A percentile compares a stretch with the other conserved stretches of the same genome.
These are phyloP conservation scores for Mythimna ferrago DNA, from an alignment of 2,888 invertebrate genomes.

Conservation along the genomic window DNA sequence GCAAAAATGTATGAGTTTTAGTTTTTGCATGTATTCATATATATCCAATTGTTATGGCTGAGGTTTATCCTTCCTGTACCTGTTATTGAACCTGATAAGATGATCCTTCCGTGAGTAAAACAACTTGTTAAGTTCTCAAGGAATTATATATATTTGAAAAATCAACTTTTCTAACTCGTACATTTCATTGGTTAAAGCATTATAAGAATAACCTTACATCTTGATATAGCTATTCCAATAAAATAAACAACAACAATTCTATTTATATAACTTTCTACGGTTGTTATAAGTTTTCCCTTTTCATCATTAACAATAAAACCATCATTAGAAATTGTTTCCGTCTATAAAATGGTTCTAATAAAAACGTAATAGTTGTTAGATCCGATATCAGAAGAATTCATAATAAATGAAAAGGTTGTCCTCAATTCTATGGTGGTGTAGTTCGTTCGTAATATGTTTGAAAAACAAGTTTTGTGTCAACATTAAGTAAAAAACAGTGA, in stretches of 20 bases:
- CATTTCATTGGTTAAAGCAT: not conserved
- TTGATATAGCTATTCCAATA: not conserved
- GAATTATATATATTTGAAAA: not conserved
- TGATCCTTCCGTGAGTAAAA: not conserved
- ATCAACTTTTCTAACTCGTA: not conserved
- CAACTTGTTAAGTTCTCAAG: not conserved
- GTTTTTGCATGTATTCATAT: not conserved
- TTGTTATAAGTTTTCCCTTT: constrained; percentile 36
- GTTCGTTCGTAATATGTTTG: constrained; percentile 49
- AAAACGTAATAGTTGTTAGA: constrained; percentile 34
- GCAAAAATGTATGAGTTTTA: not conserved
- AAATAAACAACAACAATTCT: constrained; percentile 25
- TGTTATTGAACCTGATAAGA: not conserved
- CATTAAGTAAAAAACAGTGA: constrained; percentile 61
- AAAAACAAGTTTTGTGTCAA: constrained; percentile 64
- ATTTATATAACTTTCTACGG: constrained; percentile 45
- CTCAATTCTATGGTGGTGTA: constrained; percentile 32
- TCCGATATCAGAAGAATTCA: constrained; percentile 30
- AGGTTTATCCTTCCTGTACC: not conserved
- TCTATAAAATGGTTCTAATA: constrained; percentile 11
- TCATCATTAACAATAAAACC: constrained; percentile 25
- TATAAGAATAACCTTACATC: not conserved
- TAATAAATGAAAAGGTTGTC: constrained; percentile 47
- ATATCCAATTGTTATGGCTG: not conserved
- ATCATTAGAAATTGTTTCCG: constrained; percentile 44